Evolutionary conservation across 2,888 invertebrate genomes (phyloP), one percentile per base, ranked within the genome.

Genomic region (Villa cingulata): DNA sequence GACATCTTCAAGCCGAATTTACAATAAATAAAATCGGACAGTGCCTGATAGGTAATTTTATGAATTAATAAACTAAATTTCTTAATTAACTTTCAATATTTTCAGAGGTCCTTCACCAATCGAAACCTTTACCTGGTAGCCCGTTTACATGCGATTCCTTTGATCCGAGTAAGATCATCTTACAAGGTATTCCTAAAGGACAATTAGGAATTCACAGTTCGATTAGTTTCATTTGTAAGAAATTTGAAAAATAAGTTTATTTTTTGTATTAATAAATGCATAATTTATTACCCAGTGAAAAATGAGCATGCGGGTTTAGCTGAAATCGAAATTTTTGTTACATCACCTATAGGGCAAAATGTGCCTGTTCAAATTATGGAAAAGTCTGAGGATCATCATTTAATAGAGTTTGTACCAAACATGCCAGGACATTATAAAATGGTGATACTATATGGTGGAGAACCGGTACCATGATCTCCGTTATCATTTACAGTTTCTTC

Each of bases 101-200:
- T 65, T 64, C 89, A 72, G 94, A 95, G 71, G 92, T 95, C 4
- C 72, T 90, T 34, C 88, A 90, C 65, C 81, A 88, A 54, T 86
- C 90, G 0, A 88, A 92, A 59, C 85, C 90, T 12, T 81, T 97
- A 36, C 77, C 82, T 12, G 95, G 95, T 44, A 94, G 92, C 58
- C 97, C 97, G 0, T 97, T 88, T 69, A 83, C 81, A 47, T 94
- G 96, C 62, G 87, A 92, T 62, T 86, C 91, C 0, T 94, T 84
- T 63, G 94, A 96, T 67, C 80, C 89, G 0, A 81, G 81, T 58
- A 82, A 83, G 69, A 85, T 94, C 0, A 76, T 80, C 50, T 72
- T 92, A 38, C 80, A 86, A 46, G 84, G 86, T 51, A 71, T 86
- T 48, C 84, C 81, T 40, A 83, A 80, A 55, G 81, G 78, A 43